phyloP scores from a whole-genome alignment of 64 coral and sea anemone genomes.

The Orbicella faveolata region DNA sequence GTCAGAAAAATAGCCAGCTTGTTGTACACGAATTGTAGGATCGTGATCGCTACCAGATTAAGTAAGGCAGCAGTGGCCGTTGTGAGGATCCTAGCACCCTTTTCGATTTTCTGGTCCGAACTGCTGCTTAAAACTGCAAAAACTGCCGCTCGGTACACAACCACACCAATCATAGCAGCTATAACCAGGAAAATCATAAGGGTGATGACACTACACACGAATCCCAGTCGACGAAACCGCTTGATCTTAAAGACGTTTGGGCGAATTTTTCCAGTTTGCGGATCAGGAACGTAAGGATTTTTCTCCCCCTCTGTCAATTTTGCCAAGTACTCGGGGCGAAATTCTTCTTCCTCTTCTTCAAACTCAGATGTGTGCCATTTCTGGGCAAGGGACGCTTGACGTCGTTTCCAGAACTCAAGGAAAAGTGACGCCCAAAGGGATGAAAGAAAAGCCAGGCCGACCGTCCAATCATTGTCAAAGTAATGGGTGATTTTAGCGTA shows the following conservation, averaged over 20 bases:
- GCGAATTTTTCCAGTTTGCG: slow-evolving; percentile 64
- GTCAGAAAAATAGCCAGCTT: slow-evolving; percentile 65
- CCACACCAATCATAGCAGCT: slow-evolving; percentile 54
- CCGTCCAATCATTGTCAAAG: slow-evolving; percentile 75
- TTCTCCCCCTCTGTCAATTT: slow-evolving; percentile 43
- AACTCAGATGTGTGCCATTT: slow-evolving; percentile 81
- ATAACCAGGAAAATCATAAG: slow-evolving; percentile 75
- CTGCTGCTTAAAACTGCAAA: slow-evolving; percentile 63
- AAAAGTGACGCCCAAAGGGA: slow-evolving; percentile 79
- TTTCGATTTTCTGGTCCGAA: slow-evolving; percentile 19
- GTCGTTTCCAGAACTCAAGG: slow-evolving; percentile 81
- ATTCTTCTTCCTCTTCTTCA: slow-evolving; percentile 74
- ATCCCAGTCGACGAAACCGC: slow-evolving; percentile 52
- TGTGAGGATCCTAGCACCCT: slow-evolving; percentile 65
- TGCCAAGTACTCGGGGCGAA: slow-evolving; percentile 70
- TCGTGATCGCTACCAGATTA: slow-evolving; percentile 68
- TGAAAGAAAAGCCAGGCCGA: slow-evolving; percentile 62
- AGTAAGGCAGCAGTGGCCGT: slow-evolving; percentile 61
- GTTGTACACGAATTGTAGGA: slow-evolving; percentile 69
- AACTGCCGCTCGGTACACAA: slow-evolving; percentile 80
- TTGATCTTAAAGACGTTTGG: slow-evolving; percentile 39
- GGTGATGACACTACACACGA: slow-evolving; percentile 38
- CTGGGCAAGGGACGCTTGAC: slow-evolving; percentile 63
- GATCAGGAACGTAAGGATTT: slow-evolving; percentile 42
- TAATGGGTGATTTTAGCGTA: slow-evolving; percentile 57